Percentiles rank a stretch among this genome's conserved stretches.
Evolutionary conservation across 2,113 vertebrate species (phyloP).

Genomic region (Sinocyclocheilus maitianheensis): DNA sequence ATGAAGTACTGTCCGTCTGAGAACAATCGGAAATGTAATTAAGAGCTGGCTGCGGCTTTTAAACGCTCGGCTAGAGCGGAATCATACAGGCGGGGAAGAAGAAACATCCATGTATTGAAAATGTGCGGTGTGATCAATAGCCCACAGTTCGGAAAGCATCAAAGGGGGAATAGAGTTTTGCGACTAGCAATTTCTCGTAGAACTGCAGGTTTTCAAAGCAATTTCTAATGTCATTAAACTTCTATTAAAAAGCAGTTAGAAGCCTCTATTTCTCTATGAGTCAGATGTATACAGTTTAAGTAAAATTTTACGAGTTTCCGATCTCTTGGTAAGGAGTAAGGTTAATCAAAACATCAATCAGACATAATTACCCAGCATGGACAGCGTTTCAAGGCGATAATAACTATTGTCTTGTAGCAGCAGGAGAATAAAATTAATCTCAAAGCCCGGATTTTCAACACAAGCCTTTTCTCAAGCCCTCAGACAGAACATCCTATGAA

Average conservation of each 20-base stretch:
- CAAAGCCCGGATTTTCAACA: conserved; percentile 42
- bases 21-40: conserved; percentile 79
- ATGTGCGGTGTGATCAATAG: conserved; percentile 71
- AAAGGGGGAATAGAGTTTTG: conserved; percentile 54
- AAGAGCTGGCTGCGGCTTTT: conserved; percentile 73
- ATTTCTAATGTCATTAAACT: conserved; percentile 66
- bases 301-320: conserved; percentile 23
- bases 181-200: conserved; percentile 61
- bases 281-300: conserved; percentile 36
- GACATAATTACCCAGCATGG: conserved; percentile 54
- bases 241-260: conserved; percentile 59
- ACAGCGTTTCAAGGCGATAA: conserved; percentile 57
- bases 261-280: conserved; percentile 24
- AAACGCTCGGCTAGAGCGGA: conserved; percentile 73
- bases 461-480: conserved; percentile 52
- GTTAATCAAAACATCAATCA: conserved; percentile 60
- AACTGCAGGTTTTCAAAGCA: conserved; percentile 58
- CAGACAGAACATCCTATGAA: conserved; percentile 54
- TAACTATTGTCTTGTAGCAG: conserved; percentile 52
- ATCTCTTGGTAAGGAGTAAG: conserved; percentile 26
- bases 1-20: conserved; percentile 69
- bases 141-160: conserved; percentile 62
- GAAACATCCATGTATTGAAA: conserved; percentile 69
- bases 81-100: conserved; percentile 67
- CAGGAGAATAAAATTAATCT: conserved; percentile 56